Evolutionary conservation across 2,113 vertebrate species (phyloP).

Genomic region (Mormyrus lacerda): DNA sequence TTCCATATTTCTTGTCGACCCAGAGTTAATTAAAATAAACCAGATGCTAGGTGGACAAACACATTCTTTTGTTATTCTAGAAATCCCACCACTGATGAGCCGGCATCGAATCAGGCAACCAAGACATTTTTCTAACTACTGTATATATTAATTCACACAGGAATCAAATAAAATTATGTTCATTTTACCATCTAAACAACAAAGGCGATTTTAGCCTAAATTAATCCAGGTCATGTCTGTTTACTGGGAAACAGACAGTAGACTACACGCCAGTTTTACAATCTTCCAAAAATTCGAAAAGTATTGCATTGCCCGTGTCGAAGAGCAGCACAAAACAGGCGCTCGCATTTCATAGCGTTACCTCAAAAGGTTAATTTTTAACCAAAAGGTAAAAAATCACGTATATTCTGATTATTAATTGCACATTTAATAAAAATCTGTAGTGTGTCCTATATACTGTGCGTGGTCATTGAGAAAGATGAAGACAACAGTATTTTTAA

Average conservation of each 20-base stretch:
- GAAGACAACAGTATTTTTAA: background rate
- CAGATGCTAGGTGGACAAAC: constrained; percentile 48
- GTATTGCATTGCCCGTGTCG: background rate
- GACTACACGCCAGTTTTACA: background rate
- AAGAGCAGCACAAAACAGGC: background rate
- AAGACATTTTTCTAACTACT: background rate
- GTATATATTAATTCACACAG: background rate
- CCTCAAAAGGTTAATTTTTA: background rate
- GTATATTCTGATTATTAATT: background rate
- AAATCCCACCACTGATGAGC: constrained; percentile 16
- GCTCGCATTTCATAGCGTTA: background rate
- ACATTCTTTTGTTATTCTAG: constrained; percentile 48
- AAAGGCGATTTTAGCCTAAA: background rate
- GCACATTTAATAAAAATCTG: background rate
- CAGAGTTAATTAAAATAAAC: constrained; percentile 78
- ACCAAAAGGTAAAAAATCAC: background rate
- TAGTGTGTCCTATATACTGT: background rate
- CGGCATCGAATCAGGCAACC: background rate
- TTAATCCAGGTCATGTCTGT: background rate
- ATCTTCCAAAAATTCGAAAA: background rate
- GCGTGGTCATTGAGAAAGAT: background rate
- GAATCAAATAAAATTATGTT: background rate
- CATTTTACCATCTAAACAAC: background rate
- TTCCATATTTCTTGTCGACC: constrained; percentile 61
- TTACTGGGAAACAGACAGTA: background rate